Conservation (phyloP, 2,888 invertebrate genomes). For the Ypsolopha scabrella region DNA sequence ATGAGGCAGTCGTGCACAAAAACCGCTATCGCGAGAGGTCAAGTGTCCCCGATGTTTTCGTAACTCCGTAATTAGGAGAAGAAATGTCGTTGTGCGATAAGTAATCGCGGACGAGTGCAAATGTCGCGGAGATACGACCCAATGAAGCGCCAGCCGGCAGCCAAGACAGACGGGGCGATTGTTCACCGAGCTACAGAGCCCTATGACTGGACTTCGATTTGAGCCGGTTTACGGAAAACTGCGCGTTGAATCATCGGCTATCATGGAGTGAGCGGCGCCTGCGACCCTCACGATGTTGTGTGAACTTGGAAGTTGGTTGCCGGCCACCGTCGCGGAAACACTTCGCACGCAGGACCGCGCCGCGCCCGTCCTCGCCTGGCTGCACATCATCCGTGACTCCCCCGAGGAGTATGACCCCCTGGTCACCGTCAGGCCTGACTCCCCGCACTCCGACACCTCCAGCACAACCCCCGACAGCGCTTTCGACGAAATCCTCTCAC, state of each 20-base stretch:
- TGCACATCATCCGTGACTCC: constrained; percentile 40
- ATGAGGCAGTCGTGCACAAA: background rate
- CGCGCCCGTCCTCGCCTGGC: constrained; percentile 54
- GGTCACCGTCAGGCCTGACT: constrained; percentile 19
- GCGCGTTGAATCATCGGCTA: constrained; percentile 62
- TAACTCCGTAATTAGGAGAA: constrained; percentile 39
- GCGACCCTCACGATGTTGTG: constrained; percentile 28
- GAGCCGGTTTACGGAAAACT: constrained; percentile 54
- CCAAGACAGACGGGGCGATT: background rate
- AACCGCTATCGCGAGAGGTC: constrained; percentile 3
- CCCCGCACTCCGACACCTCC: constrained; percentile 22
- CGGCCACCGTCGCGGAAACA: constrained; percentile 59
- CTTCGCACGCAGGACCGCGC: constrained; percentile 44
- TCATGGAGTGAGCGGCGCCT: constrained; percentile 36
- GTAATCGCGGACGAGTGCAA: constrained; percentile 58
- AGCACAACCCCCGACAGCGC: constrained; percentile 37
- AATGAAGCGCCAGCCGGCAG: background rate
- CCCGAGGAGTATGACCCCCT: constrained; percentile 61
- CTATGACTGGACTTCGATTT: constrained; percentile 19
- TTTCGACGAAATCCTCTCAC: constrained; percentile 60
- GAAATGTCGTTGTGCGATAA: constrained; percentile 37
- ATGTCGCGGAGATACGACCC: constrained; percentile 31
- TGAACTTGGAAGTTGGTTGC: constrained; percentile 63
- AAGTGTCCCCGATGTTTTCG: constrained; percentile 18
- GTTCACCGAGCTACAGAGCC: background rate